These are phyloP conservation scores for Oostethus manadensis DNA, from an alignment of 2,113 vertebrate genomes.

Conservation along the genomic window DNA sequence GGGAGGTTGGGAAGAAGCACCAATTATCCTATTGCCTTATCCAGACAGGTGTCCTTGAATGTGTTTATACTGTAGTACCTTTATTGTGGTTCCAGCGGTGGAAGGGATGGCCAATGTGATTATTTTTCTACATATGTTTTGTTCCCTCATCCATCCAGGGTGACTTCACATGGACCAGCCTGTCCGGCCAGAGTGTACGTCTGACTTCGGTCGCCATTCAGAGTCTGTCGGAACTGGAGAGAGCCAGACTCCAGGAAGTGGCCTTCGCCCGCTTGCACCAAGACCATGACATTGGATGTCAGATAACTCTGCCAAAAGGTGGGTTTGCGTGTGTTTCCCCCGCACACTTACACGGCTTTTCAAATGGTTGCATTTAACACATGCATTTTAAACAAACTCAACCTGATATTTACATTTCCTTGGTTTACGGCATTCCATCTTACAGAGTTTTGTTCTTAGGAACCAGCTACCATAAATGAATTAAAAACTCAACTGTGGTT, in stretches of 20 bases:
- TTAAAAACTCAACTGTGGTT: too few species aligned
- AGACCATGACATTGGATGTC: constrained; percentile 90
- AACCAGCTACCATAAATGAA: too few species aligned
- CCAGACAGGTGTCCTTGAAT: not conserved
- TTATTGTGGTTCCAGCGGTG: not conserved
- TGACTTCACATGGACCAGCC: constrained; percentile 95
- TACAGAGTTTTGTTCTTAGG: too few species aligned
- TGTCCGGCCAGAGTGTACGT: constrained; percentile 87
- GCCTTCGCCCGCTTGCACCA: constrained; percentile 89
- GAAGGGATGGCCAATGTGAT: not conserved
- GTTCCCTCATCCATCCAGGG: constrained; percentile 67
- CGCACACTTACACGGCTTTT: not conserved
- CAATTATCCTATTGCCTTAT: not conserved
- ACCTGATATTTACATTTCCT: too few species aligned
- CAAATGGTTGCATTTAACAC: too few species aligned
- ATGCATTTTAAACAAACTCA: too few species aligned
- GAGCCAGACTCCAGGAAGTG: constrained; percentile 86
- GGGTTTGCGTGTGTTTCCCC: not conserved
- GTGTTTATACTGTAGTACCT: not conserved
- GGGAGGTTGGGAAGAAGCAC: not conserved
- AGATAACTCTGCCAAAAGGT: constrained; percentile 96
- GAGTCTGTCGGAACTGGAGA: constrained; percentile 89
- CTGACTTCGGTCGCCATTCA: constrained; percentile 86
- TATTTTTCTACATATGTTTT: not conserved
- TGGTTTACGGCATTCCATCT: too few species aligned